Evolutionary conservation across 1,140 invertebrate species (phyloP).

Genomic region (Achatina immaculata): DNA sequence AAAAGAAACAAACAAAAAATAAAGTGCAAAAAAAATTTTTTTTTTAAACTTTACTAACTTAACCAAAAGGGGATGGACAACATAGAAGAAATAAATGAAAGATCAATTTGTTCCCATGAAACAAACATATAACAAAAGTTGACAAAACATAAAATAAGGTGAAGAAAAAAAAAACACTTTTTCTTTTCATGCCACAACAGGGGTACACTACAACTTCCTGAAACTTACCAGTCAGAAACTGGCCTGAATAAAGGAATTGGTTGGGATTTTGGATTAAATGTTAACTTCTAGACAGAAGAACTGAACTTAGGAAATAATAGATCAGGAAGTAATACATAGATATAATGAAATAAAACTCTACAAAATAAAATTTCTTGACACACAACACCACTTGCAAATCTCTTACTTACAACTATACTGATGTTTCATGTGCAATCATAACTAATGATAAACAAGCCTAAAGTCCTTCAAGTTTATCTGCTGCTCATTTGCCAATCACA

Average conservation of each 20-base stretch:
- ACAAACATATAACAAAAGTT: neutral
- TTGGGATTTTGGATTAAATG: neutral
- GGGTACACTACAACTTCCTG: no score
- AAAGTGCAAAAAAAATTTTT: neutral
- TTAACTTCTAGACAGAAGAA: no score
- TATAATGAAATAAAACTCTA: no score
- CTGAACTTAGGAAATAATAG: no score
- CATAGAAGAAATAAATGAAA: neutral
- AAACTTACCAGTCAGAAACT: neutral
- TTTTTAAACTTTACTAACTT: conserved; percentile 16
- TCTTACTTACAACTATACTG: no score
- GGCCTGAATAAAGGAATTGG: neutral
- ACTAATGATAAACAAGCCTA: no score
- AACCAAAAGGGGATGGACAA: neutral
- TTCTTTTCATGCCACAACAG: neutral
- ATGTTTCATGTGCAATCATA: no score
- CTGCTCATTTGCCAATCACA: no score
- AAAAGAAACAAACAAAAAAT: neutral
- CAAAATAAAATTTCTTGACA: no score
- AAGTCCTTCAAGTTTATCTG: no score
- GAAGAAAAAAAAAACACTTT: neutral
- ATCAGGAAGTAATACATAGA: no score
- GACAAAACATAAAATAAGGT: neutral
- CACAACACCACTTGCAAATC: no score
- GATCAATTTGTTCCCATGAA: neutral